Base-by-base conservation (phyloP, 2,888 invertebrate species). In the Matsumyia berberina region DNA sequence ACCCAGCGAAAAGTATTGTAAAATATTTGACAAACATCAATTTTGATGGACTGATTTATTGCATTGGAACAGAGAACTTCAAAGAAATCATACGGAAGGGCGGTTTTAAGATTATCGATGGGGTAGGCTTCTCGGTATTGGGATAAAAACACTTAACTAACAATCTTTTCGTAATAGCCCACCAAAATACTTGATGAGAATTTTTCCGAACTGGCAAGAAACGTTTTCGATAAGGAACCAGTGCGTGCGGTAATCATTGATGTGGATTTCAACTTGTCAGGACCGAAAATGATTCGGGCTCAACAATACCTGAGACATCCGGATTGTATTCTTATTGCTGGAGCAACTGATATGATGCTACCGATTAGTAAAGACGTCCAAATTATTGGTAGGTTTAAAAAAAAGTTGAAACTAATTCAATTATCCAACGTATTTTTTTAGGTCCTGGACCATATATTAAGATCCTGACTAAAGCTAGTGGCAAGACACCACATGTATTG, bases 211-310 rank as follows among this genome's bases (percentile, higher is more conserved):
- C 49, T 90, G 35, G 82, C 87, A 1, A 81, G 24, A 2, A 51
- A 88, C 24, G 85, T 90, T 0, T 89, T 88, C n/a, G 89, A 89
- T 69, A 76, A 81, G 6, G 87, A 90, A 44, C 90, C 91, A 0
- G 91, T 93, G 0, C 91, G 92, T 15, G 93, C 93, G 0, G 93
- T 94, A 0, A 87, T 94, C 9, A 77, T 92, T 2, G 93, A 93
- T 88, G 88, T 91, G 8, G 92, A 93, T 73, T 86, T 92, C 0
- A 92, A 92, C 81, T 85, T 92, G 7, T 92, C 90, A 29, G 92
- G 91, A 73, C 31, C 89, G 0, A 93, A 92, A 87, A 31, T 93
- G 39, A 89, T 92, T 64, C 91, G 92, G 55, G 92, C 93, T 0
- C 88, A 92, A 37, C 86, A 88, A 0, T 93, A 92, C 83, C 88